Evolutionary conservation across 2,797 vertebrate genomes (phyloP).

Genomic region (Yasuhikotakia modesta): DNA sequence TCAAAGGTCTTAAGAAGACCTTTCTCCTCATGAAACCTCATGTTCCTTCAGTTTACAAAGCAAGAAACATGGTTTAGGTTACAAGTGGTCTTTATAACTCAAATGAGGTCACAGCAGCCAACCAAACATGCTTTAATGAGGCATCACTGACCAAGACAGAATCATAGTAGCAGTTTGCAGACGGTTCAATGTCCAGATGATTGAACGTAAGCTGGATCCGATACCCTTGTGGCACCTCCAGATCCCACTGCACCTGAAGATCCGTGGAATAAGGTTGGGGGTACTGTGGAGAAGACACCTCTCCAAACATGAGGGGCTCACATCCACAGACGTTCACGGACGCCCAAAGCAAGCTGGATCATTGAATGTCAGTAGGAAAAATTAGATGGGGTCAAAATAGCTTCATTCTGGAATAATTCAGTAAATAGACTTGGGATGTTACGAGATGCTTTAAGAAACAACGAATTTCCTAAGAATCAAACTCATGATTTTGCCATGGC

Average conservation of each 20-base stretch:
- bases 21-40: too few species aligned
- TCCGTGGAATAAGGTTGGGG: slow-evolving; percentile 79
- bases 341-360: slow-evolving; percentile 54
- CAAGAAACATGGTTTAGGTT: too few species aligned
- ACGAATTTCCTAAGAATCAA: background rate
- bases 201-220: slow-evolving; percentile 80
- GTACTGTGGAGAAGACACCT: slow-evolving; percentile 81
- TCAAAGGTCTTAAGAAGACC: too few species aligned
- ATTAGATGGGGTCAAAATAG: background rate
- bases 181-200: slow-evolving; percentile 80
- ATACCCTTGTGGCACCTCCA: slow-evolving; percentile 76
- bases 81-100: background rate
- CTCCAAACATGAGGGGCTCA: slow-evolving; percentile 70
- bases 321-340: slow-evolving; percentile 48
- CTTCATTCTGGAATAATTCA: background rate
- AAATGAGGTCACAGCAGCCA: background rate
- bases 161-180: slow-evolving; percentile 77
- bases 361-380: background rate
- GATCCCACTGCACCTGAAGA: slow-evolving; percentile 72
- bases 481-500: too few species aligned
- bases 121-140: background rate
- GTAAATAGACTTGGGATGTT: background rate
- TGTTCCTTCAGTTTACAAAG: too few species aligned
- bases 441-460: background rate
- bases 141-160: slow-evolving; percentile 74